Evolutionary conservation across 1,140 invertebrate species (phyloP), one percentile per base, ranked within the genome.

Genomic region (Philotrypesis tridentata): DNA sequence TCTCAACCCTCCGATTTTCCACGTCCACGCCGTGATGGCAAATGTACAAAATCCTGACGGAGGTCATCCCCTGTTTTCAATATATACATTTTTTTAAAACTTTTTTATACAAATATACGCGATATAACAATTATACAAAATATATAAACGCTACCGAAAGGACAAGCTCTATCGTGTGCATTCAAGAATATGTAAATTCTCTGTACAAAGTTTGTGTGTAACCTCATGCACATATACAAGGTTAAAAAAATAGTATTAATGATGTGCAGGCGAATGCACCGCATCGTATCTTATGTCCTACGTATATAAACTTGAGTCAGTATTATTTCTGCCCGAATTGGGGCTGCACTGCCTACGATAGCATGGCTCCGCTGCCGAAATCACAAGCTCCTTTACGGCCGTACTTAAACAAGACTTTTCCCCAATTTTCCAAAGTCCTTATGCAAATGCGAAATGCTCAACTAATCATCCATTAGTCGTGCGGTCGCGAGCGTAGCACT

Each of bases 401-500:
- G n/a, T 70, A 70, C 37, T 37, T 70, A 70, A n/a, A 33, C 67
- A 25, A 43, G 25, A 37, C 7, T 43, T 72, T 72, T 72, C 37
- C 40, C 7, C n/a, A n/a, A 48, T 72, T 43, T 27, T 27, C 70
- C 25, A 21, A 74, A 74, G 72, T 74, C 11, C 43, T 55, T n/a
- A 31, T 60, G 48, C 31, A 74, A 55, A 74, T 31, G 31, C 25
- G 27, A 60, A 37, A 74, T 55, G 72, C 48, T 74, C 48, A 33
- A 74, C 60, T 74, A 60, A 60, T 74, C 72, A 74, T 61, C 27
- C 29, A 11, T 40, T 48, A 72, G 70, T 72, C 33, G 33, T 37
- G 11, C 33, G 27, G 5, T 31, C 37, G 37, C 40, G 25, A 40
- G 25, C 70, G 21, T 60, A 60, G 31, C 9, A 60, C 72, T 74